Evolutionary conservation across 1,140 invertebrate genomes (phyloP), one percentile per base, ranked within the genome.

Genomic region (Drosophila sucinea): DNA sequence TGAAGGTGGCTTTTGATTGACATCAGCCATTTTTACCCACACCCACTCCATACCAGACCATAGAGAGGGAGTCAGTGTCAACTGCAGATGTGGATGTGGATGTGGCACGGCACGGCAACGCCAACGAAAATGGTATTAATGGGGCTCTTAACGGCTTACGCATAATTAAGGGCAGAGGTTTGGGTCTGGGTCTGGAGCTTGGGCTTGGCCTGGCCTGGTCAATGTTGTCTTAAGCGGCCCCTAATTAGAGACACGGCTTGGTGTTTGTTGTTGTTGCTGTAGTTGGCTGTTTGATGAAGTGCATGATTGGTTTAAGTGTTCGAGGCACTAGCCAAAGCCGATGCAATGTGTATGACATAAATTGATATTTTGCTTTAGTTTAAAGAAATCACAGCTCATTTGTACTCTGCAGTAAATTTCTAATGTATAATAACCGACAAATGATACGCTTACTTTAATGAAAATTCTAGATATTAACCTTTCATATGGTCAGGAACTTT

Each of bases 61-160:
- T n/a, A 30, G 35, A 2, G 8, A 2, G 8, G n/a, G 35, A 8
- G 38, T 17, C 27, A 32, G 40, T 44, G 55, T 44, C 57, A 38
- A 68, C 58, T 32, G 54, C 44, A 32, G 44, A 56, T 29, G 62
- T 54, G 55, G 67, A 30, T 30, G 4, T 30, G 30, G 35, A 38
- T 38, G 35, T 38, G 35, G 35, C 35, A 11, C 35, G 35, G 35
- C 35, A 11, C 33, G 17, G 60, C 33, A 27, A 30, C 58, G 70
- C 60, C 67, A 79, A 55, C 60, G 83, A 69, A 87, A 89, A 84
- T 80, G 80, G 55, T 81, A 89, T 84, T 87, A 87, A 87, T 84
- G 83, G 83, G 64, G 25, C 67, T 71, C 72, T 66, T 70, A 64
- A 60, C 57, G 74, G 70, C 64, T 84, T 78, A 78, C 83, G 83